Evolutionary conservation across 1,140 invertebrate species (phyloP).

Genomic region (Nasonia vitripennis): DNA sequence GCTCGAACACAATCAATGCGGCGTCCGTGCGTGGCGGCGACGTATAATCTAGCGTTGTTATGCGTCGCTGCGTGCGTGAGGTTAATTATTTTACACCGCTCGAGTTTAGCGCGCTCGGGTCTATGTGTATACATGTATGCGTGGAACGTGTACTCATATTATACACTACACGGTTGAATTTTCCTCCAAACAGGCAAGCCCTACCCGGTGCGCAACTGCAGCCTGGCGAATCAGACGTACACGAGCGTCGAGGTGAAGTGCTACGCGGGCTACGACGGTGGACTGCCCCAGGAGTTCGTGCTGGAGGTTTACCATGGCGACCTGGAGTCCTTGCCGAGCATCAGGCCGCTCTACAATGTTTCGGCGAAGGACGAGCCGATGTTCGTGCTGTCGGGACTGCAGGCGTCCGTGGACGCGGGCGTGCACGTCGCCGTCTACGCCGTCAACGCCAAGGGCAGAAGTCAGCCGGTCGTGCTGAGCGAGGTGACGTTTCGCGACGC

Average conservation of each 20-base stretch:
- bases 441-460: conserved; percentile 87
- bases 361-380: conserved; percentile 79
- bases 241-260: conserved; percentile 85
- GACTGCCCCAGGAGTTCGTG: conserved; percentile 86
- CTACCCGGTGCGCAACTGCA: conserved; percentile 84
- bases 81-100: not conserved
- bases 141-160: too few species aligned
- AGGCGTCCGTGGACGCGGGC: conserved; percentile 81
- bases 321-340: conserved; percentile 67
- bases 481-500: conserved; percentile 86
- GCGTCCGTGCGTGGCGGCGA: not conserved
- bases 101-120: too few species aligned
- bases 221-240: conserved; percentile 83
- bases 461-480: conserved; percentile 81
- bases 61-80: not conserved
- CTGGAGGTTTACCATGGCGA: conserved; percentile 84
- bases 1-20: conserved; percentile 21
- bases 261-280: conserved; percentile 88
- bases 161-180: not conserved
- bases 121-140: too few species aligned
- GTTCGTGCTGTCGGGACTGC: conserved; percentile 83
- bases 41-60: not conserved
- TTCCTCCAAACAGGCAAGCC: conserved; percentile 79
- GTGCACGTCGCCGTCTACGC: conserved; percentile 85
- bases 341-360: conserved; percentile 79